A percentile compares a stretch with the other conserved stretches of the same genome.
phyloP scores from a whole-genome alignment of 2,113 vertebrate species.

The Bombycilla garrulus region DNA sequence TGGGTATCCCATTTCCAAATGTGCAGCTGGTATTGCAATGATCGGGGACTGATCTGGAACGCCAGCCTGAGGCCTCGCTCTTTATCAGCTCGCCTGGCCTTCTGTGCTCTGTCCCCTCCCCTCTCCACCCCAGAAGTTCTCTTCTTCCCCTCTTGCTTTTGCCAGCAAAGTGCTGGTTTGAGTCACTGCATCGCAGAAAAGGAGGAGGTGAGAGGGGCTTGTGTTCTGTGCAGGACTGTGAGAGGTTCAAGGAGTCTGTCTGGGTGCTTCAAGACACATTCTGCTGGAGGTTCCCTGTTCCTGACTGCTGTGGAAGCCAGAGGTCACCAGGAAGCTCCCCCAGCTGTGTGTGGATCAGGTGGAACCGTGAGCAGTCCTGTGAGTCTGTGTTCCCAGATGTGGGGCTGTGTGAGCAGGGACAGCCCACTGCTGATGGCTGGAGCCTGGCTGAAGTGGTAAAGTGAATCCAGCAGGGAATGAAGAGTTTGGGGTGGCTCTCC shows the following conservation, averaged over 20 bases:
- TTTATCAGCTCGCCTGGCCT: neutral
- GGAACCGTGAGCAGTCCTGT: neutral
- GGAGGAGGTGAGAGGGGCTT: neutral
- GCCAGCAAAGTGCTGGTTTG: neutral
- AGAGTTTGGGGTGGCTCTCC: neutral
- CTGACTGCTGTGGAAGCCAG: neutral
- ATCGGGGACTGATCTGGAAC: neutral
- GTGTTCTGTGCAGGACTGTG: neutral
- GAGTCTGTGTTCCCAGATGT: neutral
- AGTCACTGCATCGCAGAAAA: neutral
- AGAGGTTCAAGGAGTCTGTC: neutral
- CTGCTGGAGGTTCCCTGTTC: neutral
- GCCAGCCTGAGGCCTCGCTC: neutral
- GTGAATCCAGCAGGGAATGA: neutral
- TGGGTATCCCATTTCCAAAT: neutral
- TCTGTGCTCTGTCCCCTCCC: neutral
- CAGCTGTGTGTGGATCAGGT: too few relatives aligned
- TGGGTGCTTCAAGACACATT: rapidly evolving
- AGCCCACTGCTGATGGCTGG: neutral
- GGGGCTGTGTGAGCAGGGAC: neutral
- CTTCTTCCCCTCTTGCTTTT: neutral
- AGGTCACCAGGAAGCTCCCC: neutral
- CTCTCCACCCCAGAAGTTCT: neutral
- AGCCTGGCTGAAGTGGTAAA: neutral
- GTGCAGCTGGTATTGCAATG: neutral